These are phyloP conservation scores for Malurus melanocephalus DNA, from an alignment of 2,113 vertebrate species.

Conservation along the genomic window DNA sequence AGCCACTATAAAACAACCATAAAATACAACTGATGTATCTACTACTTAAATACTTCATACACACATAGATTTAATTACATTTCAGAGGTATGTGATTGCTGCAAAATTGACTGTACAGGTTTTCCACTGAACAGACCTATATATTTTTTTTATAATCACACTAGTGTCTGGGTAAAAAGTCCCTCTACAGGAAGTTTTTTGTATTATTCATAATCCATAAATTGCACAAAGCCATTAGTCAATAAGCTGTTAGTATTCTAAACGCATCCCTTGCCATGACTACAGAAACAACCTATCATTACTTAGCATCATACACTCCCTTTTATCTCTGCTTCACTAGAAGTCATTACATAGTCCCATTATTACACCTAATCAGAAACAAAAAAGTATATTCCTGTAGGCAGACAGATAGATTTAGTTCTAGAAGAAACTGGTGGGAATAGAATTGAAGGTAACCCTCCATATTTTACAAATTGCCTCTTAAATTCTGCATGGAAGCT, in stretches of 20 bases:
- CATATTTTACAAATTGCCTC: not conserved
- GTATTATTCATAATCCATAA: not conserved
- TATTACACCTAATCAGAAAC: not conserved
- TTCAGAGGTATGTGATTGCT: not conserved
- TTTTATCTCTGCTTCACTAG: slow-evolving; percentile 5
- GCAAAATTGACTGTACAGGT: not conserved
- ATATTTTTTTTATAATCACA: not conserved
- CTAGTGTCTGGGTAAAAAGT: not conserved
- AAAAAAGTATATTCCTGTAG: not conserved
- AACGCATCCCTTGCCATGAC: slow-evolving; percentile 12
- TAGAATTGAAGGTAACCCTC: not conserved
- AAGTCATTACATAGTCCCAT: not conserved
- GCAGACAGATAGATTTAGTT: not conserved
- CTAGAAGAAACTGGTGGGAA: not conserved
- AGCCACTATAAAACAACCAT: not conserved
- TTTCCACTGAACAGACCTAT: not conserved
- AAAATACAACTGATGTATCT: not conserved
- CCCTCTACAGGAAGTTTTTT: not conserved
- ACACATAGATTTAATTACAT: not conserved
- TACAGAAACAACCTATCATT: slow-evolving; percentile 28
- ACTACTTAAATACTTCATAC: not conserved
- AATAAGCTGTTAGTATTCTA: slow-evolving; percentile 32
- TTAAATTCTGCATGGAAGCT: not conserved
- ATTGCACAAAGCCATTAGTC: slow-evolving; percentile 4
- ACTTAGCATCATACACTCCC: not conserved